A percentile compares a stretch with the other conserved stretches of the same genome.
Evolutionary conservation across 2,797 vertebrate genomes (phyloP).

Genomic region (Phataginus tricuspis): DNA sequence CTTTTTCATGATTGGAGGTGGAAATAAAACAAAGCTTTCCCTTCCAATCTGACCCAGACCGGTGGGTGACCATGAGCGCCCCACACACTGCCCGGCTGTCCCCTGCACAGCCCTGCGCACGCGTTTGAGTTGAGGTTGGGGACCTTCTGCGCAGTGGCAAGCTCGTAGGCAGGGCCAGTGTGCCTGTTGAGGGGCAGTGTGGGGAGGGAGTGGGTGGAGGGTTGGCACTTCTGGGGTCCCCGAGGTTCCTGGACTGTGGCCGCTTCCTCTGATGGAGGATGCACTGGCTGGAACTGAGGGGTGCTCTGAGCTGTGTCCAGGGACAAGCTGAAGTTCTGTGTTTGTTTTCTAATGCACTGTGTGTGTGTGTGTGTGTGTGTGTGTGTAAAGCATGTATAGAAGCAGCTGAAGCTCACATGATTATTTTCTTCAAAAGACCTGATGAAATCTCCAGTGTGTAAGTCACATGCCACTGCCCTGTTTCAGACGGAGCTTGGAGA

Average conservation of each 20-base stretch:
- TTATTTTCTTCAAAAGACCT: neutral
- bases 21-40: neutral
- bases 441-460: neutral
- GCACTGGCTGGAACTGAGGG: neutral
- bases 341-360: neutral
- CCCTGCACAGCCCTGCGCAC: neutral
- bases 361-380: neutral
- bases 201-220: too few relatives aligned
- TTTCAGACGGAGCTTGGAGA: neutral
- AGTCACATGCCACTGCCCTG: neutral
- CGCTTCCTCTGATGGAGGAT: neutral
- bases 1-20: neutral
- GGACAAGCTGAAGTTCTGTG: neutral
- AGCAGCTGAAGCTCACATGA: neutral
- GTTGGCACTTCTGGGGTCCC: neutral
- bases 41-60: neutral
- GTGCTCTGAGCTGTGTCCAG: neutral
- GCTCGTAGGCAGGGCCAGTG: too few relatives aligned
- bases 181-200: neutral
- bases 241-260: neutral
- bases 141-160: too few relatives aligned
- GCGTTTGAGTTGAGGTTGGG: neutral
- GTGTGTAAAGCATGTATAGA: neutral
- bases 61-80: rapidly evolving
- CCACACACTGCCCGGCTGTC: neutral